Evolutionary conservation across 1,140 invertebrate species (phyloP).

Genomic region (Drosophila burlai): DNA sequence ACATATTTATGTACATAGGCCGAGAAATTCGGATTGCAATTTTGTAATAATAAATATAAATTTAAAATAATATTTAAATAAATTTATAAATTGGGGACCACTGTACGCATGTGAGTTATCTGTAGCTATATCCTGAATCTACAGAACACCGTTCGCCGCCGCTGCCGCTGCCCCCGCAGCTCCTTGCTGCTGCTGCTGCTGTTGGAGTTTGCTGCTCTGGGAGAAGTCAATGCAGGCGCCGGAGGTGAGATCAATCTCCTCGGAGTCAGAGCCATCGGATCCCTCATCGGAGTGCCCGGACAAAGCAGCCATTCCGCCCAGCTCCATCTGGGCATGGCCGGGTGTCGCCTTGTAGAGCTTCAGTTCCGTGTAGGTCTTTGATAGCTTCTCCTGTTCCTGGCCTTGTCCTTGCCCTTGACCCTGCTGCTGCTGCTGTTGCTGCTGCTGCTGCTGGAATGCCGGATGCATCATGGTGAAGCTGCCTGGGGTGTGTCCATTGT

Average conservation of each 20-base stretch:
- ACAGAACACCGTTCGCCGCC: conserved; percentile 67
- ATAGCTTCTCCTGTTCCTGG: conserved; percentile 61
- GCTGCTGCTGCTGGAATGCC: conserved; percentile 75
- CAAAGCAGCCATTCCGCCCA: conserved; percentile 58
- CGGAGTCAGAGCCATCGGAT: conserved; percentile 82
- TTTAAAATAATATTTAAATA: background rate
- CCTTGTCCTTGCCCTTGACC: conserved; percentile 25
- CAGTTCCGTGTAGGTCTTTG: conserved; percentile 82
- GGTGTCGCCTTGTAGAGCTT: conserved; percentile 83
- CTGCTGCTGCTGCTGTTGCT: conserved; percentile 46
- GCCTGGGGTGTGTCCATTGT: conserved; percentile 24
- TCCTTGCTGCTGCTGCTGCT: conserved; percentile 56
- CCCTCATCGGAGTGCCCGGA: conserved; percentile 65
- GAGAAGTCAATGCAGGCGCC: conserved; percentile 84
- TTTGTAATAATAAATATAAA: background rate
- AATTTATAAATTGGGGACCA: background rate
- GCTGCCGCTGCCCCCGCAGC: conserved; percentile 25
- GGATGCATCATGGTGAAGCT: conserved; percentile 85
- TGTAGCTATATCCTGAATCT: conserved; percentile 24
- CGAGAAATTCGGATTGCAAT: background rate
- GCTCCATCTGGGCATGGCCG: conserved; percentile 45
- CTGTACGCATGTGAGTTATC: conserved; percentile 20
- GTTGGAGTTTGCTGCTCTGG: conserved; percentile 75
- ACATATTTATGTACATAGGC: conserved; percentile 11
- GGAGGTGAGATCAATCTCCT: conserved; percentile 84